Evolutionary conservation across 23 tunicate genomes (phyloP), one percentile per base, ranked within the genome.

Genomic region (Trididemnum clinides): DNA sequence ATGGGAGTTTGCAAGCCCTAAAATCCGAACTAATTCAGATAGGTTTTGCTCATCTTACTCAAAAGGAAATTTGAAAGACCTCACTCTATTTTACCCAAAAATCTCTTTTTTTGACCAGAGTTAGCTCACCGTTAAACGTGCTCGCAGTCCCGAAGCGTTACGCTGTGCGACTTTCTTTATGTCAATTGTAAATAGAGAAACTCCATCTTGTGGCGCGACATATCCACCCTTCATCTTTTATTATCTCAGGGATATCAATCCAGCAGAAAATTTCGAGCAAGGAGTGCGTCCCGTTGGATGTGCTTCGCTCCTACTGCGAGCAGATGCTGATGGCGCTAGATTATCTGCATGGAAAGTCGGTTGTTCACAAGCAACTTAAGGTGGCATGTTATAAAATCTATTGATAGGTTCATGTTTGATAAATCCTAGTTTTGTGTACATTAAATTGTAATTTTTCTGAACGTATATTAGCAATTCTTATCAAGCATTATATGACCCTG

Each of bases 281-380:
- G 1, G 94, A 89, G 10, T 25, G 51, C 1, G 81, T 86, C 1
- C 34, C 85, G 1, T 39, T 89, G 29, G 87, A 82, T 27, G 63
- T 35, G 0, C 26, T 89, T 19, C 57, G 94, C 25, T 57, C 3
- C 57, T 83, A 90, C 77, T 54, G 94, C 34, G 90, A 94, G 82
- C 90, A 94, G 77, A 70, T 94, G 86, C 64, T 89, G 38, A 57
- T 23, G 5, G 98, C 88, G 35, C 69, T 94, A n/a, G 84, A 85
- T 80, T 89, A 89, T 82, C 82, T 94, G 29, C 98, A 94, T 54
- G 25, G 44, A 25, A 85, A 94, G 64, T 81, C 88, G 6, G 91
- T 86, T 22, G 93, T 89, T 3, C 98, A 94, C 81, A 86, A 87
- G 39, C 91, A 86, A 63, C 64, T 94, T 31, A 84, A 93, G 77